Evolutionary conservation across 1,140 invertebrate genomes (phyloP), one percentile per base, ranked within the genome.

Genomic region (Leptopilina boulardi): DNA sequence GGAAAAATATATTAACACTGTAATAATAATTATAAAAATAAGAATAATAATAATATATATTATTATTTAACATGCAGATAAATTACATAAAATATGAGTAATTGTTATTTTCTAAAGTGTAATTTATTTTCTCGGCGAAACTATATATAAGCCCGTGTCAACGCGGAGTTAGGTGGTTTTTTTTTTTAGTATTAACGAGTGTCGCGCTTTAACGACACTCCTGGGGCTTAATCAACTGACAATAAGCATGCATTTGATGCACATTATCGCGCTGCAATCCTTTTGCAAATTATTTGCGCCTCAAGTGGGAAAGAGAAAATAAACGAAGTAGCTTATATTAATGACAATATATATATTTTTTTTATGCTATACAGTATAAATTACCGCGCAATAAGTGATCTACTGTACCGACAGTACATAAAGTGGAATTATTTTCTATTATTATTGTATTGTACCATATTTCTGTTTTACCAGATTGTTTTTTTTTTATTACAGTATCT

Each of bases 211-310:
- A 59, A 59, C 21, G 54, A 59, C 54, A 59, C 54, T 59, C 54
- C 54, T 59, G 54, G 54, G 54, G 54, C 21, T 59, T 23, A 59
- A 59, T 59, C 54, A 13, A 59, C 21, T 59, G 54, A 59, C 47
- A 59, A 59, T 59, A 19, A 59, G 54, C 54, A 21, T 21, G 21
- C 18, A 59, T 59, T 23, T 59, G 54, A 59, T 59, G 54, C 54
- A 59, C 18, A 59, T 59, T 23, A 59, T 59, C 9, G 10, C 21
- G 3, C 19, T 59, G 54, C 54, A 59, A 59, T 59, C 11, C 54
- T n/a, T 0, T 19, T 38, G 26, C 21, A 23, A 59, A 19, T 21
- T 59, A 59, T 23, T 59, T 59, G 18, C 54, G 18, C 54, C 9
- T 59, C 19, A 59, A 59, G 54, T 59, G 34, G 47, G 15, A 51